phyloP scores from a whole-genome alignment of 2,113 vertebrate species.

The Etia nguti region DNA sequence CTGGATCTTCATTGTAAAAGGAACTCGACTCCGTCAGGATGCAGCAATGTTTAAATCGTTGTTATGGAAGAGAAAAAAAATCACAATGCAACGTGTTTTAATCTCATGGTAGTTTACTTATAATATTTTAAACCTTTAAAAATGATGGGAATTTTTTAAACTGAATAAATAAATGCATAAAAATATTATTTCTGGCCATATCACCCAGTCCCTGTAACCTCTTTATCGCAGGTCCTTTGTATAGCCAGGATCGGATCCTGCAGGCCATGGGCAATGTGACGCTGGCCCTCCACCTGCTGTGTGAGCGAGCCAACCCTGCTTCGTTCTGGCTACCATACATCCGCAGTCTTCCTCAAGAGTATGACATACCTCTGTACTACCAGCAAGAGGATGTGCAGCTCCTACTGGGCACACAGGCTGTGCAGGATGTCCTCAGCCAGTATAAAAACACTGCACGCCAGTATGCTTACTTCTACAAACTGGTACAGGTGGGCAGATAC shows the following conservation, averaged over 20 bases:
- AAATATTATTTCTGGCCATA: neutral
- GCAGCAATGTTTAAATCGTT: neutral
- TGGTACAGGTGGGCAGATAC: constrained; percentile 81
- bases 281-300: constrained; percentile 92
- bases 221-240: constrained; percentile 79
- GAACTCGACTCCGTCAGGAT: accelerated
- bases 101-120: neutral
- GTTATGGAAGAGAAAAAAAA: accelerated
- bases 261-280: constrained; percentile 99
- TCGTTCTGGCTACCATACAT: constrained; percentile 96
- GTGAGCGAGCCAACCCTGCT: constrained; percentile 82
- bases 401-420: constrained; percentile 90
- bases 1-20: too few relatives aligned
- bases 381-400: constrained; percentile 89
- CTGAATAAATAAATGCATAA: neutral
- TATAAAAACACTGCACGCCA: constrained; percentile 98
- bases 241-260: constrained; percentile 92
- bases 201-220: neutral
- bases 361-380: constrained; percentile 92
- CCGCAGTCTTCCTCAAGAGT: constrained; percentile 87
- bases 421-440: constrained; percentile 93
- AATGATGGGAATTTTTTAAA: neutral
- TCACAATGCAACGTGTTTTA: neutral
- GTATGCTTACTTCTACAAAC: constrained; percentile 98
- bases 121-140: neutral